Evolutionary conservation across 2,888 invertebrate species (phyloP).

Genomic region (Stenolophus ochropezus): DNA sequence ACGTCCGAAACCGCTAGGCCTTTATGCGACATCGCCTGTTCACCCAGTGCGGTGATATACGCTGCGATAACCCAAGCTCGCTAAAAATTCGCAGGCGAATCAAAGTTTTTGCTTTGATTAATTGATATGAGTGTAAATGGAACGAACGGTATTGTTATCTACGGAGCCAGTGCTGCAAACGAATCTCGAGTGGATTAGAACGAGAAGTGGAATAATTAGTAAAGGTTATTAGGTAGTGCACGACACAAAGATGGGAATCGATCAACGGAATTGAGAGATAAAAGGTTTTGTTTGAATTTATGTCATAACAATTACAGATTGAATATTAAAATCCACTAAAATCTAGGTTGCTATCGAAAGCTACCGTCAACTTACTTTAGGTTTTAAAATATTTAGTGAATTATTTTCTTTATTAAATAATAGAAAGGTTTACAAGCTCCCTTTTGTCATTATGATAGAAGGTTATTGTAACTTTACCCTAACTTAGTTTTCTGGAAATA

Average conservation of each 20-base stretch:
- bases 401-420: too few relatives aligned
- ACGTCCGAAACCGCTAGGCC: conserved; percentile 52
- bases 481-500: too few relatives aligned
- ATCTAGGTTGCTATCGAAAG: background rate
- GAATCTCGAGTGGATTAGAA: background rate
- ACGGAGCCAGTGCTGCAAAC: conserved; percentile 25
- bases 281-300: background rate
- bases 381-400: too few relatives aligned
- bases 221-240: background rate
- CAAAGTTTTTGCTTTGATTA: conserved; percentile 48
- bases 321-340: background rate
- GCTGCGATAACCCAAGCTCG: conserved; percentile 19
- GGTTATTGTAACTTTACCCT: too few relatives aligned
- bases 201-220: conserved; percentile 1
- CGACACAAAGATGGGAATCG: background rate
- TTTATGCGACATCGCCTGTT: conserved; percentile 49
- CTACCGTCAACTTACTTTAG: too few relatives aligned
- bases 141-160: conserved; percentile 56
- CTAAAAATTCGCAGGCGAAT: conserved; percentile 49
- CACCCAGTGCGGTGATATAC: conserved; percentile 41
- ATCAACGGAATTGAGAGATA: background rate
- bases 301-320: background rate
- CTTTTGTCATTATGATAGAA: too few relatives aligned
- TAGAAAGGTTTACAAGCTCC: too few relatives aligned
- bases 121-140: conserved; percentile 54